A percentile compares a stretch with the other conserved stretches of the same genome.
phyloP scores from a whole-genome alignment of 2,888 invertebrate genomes.

The Diarsia dahlii region DNA sequence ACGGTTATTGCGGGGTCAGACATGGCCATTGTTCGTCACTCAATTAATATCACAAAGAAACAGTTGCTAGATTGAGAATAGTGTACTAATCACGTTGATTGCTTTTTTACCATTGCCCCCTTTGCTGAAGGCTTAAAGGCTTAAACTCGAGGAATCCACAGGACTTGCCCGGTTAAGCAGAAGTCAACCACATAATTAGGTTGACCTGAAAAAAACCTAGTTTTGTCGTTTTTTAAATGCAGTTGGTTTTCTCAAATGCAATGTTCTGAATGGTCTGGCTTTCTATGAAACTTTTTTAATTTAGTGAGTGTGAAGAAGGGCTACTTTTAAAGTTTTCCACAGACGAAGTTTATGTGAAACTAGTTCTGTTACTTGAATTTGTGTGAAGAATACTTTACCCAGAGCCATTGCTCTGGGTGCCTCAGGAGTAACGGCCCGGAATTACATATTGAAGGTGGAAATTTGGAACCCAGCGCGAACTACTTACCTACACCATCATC shows the following conservation, averaged over 20 bases:
- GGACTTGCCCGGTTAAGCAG: too few species aligned
- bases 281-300: slow-evolving; percentile 2
- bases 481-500: too few species aligned
- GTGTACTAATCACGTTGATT: background rate
- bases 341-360: background rate
- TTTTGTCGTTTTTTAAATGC: background rate
- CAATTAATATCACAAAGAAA: slow-evolving; percentile 13
- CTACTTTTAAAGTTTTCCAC: background rate
- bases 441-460: background rate
- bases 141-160: too few species aligned
- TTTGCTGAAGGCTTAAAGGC: too few species aligned
- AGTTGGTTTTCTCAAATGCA: background rate
- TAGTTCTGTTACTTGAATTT: background rate
- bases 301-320: background rate
- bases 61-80: background rate
- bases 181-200: too few species aligned
- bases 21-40: slow-evolving; percentile 12
- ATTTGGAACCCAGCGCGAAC: background rate
- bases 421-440: too few species aligned
- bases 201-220: too few species aligned
- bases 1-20: slow-evolving; percentile 26
- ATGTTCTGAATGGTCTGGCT: background rate
- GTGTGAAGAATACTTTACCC: background rate
- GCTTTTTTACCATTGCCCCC: background rate
- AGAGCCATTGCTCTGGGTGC: background rate